Percentiles rank a stretch among this genome's conserved stretches.
phyloP scores from a whole-genome alignment of 2,888 invertebrate genomes.

The Calameuta filiformis region DNA sequence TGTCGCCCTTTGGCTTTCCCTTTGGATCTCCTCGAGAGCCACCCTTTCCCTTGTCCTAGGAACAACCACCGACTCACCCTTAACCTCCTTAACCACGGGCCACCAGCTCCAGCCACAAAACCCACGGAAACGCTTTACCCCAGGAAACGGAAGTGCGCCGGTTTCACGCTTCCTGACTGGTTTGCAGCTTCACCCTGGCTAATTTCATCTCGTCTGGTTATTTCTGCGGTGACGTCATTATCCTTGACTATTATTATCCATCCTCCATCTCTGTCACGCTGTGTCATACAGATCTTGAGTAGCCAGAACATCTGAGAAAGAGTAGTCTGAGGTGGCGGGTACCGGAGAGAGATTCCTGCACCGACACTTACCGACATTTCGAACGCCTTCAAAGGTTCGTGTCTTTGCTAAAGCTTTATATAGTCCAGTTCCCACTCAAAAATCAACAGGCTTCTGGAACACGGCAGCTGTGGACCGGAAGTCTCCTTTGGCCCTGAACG shows the following conservation, averaged over 20 bases:
- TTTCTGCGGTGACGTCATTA: neutral
- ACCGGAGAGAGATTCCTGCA: no score
- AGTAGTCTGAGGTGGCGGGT: no score
- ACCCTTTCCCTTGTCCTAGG: neutral
- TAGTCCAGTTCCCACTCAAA: no score
- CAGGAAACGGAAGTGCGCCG: conserved; percentile 54
- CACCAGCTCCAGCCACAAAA: neutral
- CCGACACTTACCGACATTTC: no score
- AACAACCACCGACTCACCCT: neutral
- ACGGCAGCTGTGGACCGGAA: no score
- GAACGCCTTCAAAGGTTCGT: no score
- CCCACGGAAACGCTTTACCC: conserved; percentile 45
- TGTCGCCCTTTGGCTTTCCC: conserved; percentile 56
- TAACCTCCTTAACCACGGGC: neutral
- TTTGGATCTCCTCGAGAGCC: neutral
- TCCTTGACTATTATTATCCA: no score
- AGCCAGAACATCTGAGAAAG: neutral
- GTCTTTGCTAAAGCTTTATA: no score
- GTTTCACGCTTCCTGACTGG: conserved; percentile 51
- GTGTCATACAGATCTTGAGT: neutral
- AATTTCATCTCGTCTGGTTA: neutral
- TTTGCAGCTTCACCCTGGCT: conserved; percentile 8
- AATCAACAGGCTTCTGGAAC: no score
- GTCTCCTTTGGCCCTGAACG: no score
- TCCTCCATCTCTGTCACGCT: no score